These are phyloP conservation scores for Nematopogon swammerdamellus DNA, from an alignment of 2,888 invertebrate species.

Conservation along the genomic window DNA sequence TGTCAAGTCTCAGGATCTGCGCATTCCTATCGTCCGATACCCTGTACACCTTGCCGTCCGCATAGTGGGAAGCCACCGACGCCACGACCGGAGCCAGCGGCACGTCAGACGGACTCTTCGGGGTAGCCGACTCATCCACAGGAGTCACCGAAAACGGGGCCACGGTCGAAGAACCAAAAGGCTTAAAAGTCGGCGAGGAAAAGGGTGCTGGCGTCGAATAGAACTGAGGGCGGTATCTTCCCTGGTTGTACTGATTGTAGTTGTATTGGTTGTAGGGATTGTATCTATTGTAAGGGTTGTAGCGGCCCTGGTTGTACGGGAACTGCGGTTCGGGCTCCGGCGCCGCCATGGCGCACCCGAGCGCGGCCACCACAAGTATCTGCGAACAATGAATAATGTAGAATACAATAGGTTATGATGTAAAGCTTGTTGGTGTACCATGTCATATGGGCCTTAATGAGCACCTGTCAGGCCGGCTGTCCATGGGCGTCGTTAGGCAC, in stretches of 20 bases:
- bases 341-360: background rate
- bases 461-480: too few species aligned
- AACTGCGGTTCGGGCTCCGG: background rate
- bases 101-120: background rate
- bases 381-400: background rate
- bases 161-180: too few species aligned
- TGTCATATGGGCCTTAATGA: too few species aligned
- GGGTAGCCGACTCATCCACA: constrained; percentile 4
- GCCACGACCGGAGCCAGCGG: background rate
- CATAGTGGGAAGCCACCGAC: constrained; percentile 6
- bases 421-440: too few species aligned
- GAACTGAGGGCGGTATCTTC: constrained; percentile 4
- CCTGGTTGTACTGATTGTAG: constrained; percentile 8
- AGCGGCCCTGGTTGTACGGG: constrained; percentile 8
- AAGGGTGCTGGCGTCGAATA: constrained; percentile 11
- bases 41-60: constrained; percentile 10
- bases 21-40: constrained; percentile 23
- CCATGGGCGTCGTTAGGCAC: too few species aligned
- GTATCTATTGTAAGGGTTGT: constrained; percentile 11
- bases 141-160: background rate
- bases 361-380: background rate
- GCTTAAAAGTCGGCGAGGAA: constrained; percentile 10
- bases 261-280: constrained; percentile 10
- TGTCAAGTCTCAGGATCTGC: constrained; percentile 29
- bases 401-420: background rate